Percentiles rank a stretch among this genome's conserved stretches.
Conservation (phyloP, 2,888 invertebrate genomes). For the Nesidiocoris tenuis region DNA sequence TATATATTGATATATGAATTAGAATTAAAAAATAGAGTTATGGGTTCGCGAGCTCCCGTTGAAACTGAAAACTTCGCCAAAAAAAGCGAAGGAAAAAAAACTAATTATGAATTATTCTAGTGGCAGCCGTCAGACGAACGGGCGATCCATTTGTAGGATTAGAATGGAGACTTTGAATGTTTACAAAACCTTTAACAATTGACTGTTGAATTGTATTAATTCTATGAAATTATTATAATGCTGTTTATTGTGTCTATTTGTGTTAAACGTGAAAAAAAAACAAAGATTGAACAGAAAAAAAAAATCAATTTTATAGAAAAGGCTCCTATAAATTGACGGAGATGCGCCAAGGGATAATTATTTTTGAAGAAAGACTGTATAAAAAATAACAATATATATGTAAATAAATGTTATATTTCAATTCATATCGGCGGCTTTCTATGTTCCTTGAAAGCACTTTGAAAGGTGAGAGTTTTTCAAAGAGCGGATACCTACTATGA, state of each 20-base stretch:
- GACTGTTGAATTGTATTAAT: constrained; percentile 47
- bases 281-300: constrained; percentile 24
- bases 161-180: constrained; percentile 31
- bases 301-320: constrained; percentile 17
- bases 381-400: constrained; percentile 44
- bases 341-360: constrained; percentile 45
- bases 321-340: constrained; percentile 22
- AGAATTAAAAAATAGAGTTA: background rate
- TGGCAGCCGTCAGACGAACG: constrained; percentile 9
- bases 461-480: no score
- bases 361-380: constrained; percentile 51
- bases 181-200: constrained; percentile 24
- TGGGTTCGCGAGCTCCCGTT: background rate
- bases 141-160: constrained; percentile 20
- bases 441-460: no score
- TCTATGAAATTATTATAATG: constrained; percentile 36
- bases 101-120: constrained; percentile 10
- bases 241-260: constrained; percentile 36
- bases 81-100: no score
- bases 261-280: constrained; percentile 31
- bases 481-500: no score
- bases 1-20: no score
- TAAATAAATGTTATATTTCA: constrained; percentile 43
- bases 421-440: constrained; percentile 13
- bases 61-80: no score